These are phyloP conservation scores for Anastatus disparis DNA, from an alignment of 1,140 invertebrate species.

Conservation along the genomic window DNA sequence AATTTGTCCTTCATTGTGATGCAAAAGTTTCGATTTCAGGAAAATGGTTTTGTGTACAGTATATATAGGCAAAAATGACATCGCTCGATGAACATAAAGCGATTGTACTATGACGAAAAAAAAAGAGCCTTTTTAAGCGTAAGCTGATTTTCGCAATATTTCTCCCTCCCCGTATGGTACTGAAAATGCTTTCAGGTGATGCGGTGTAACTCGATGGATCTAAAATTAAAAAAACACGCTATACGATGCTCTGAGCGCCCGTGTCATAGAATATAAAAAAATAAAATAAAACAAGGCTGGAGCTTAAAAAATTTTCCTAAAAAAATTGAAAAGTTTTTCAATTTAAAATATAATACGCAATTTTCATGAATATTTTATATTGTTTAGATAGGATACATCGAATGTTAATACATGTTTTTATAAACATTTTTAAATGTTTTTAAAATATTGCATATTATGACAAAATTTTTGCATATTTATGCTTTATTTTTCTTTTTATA, in stretches of 20 bases:
- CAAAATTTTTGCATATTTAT: too few species aligned
- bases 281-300: neutral
- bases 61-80: neutral
- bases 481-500: too few species aligned
- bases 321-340: too few species aligned
- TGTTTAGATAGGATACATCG: too few species aligned
- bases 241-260: too few species aligned
- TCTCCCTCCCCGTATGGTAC: too few species aligned
- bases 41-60: conserved; percentile 3
- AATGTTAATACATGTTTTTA: too few species aligned
- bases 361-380: too few species aligned
- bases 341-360: neutral
- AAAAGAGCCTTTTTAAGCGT: conserved; percentile 22
- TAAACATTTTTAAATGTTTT: too few species aligned
- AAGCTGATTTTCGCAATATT: conserved; percentile 24
- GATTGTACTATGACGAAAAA: neutral
- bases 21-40: conserved; percentile 1
- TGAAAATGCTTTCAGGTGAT: conserved; percentile 29
- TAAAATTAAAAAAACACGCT: conserved; percentile 9
- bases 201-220: conserved; percentile 15
- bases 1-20: too few species aligned
- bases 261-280: neutral
- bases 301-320: neutral
- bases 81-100: conserved; percentile 13
- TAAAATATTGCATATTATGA: too few species aligned